These are phyloP conservation scores for Oceanites oceanicus DNA, from an alignment of 2,113 vertebrate species.

Conservation along the genomic window DNA sequence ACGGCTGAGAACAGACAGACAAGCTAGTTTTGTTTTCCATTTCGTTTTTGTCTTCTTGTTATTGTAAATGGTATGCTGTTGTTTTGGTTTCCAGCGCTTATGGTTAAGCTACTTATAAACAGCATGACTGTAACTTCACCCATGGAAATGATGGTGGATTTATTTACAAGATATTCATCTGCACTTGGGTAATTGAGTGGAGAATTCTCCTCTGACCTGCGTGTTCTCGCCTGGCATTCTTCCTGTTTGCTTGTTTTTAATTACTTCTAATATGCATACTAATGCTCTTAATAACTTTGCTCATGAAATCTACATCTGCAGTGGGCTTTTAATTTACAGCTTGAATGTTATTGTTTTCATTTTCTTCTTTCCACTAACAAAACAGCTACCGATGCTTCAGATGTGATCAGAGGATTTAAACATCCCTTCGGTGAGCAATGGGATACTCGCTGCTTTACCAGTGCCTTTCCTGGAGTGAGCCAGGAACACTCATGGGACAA, in stretches of 20 bases:
- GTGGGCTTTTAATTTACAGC: conserved; percentile 45
- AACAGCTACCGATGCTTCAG: background rate
- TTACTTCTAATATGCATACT: conserved; percentile 24
- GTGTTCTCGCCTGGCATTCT: background rate
- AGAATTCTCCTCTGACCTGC: background rate
- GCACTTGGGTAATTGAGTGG: background rate
- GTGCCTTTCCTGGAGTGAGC: background rate
- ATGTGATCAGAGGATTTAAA: background rate
- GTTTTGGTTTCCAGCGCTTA: background rate
- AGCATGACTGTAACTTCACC: conserved; percentile 10
- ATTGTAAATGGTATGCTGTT: background rate
- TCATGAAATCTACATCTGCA: conserved; percentile 15
- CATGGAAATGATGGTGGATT: background rate
- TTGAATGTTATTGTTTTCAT: background rate
- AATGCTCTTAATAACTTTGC: conserved; percentile 11
- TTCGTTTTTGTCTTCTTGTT: background rate
- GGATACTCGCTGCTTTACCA: background rate
- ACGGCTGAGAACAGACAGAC: background rate
- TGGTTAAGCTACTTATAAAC: background rate
- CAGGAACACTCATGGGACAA: background rate
- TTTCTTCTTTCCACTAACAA: conserved; percentile 2
- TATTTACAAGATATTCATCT: conserved; percentile 28
- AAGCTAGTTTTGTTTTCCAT: background rate
- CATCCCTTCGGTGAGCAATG: background rate
- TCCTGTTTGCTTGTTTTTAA: conserved; percentile 35